Evolutionary conservation across 2,888 invertebrate genomes (phyloP), one percentile per base, ranked within the genome.

Genomic region (Agelastica alni): DNA sequence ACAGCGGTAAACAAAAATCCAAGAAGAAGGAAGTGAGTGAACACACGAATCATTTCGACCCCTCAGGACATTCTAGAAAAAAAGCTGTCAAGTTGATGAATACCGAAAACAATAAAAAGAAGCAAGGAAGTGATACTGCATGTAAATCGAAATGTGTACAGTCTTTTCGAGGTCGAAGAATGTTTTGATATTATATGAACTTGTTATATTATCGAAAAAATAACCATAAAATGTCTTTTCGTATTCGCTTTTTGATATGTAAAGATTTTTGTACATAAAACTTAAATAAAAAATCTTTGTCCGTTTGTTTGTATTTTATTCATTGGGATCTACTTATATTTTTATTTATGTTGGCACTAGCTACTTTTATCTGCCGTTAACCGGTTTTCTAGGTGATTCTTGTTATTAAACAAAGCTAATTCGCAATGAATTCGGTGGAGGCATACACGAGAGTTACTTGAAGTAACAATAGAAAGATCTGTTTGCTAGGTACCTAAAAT

Each of bases 31-130:
- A 96, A 79, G 91, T 87, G 34, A 85, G 81, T 72, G 87, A 87
- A 66, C 92, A 96, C 78, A 93, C 93, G 34, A 95, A 96, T 78
- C 93, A 93, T 78, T 86, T 85, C 78, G 95, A 96, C 77, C 94
- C 95, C 59, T 87, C 85, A 72, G 96, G 96, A 65, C 95, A 96
- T 83, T 91, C 92, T 45, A 87, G 96, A 77, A 96, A 96, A 82
- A 87, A 93, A 73, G 81, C 88, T 26, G 90, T 89, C 55, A 94
- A 94, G 78, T 76, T 93, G 62, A 84, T 86, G 75, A 94, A 94
- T 76, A 87, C 91, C 22, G 89, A 93, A 76, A 85, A 84, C 66
- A 92, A 93, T 75, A 89, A 87, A 76, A 89, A 89, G 70, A 63
- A 51, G 43, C 45, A 51, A 30, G 20, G 41, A 3, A 12, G 13